These are phyloP conservation scores for Morbakka virulenta DNA, from an alignment of 30 jellyfish, hydroid and myxozoan genomes.

Conservation along the genomic window DNA sequence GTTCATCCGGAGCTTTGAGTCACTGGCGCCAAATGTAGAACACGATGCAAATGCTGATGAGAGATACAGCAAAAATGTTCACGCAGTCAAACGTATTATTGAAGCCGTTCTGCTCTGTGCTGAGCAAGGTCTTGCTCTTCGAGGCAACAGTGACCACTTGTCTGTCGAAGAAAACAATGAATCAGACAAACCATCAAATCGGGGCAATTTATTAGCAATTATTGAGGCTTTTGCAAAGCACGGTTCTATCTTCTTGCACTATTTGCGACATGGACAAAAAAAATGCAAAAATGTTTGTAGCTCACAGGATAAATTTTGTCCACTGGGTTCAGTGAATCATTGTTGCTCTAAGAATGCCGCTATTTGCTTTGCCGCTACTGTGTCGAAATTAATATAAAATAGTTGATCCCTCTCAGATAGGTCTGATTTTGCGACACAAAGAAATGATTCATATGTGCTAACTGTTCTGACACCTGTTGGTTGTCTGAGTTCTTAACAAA, in stretches of 20 bases:
- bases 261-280: conserved; percentile 44
- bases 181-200: conserved; percentile 27
- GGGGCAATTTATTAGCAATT: conserved; percentile 46
- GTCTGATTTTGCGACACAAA: too few relatives aligned
- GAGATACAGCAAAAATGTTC: conserved; percentile 28
- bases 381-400: too few relatives aligned
- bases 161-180: conserved; percentile 39
- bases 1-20: conserved; percentile 34
- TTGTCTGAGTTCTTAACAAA: too few relatives aligned
- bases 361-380: too few relatives aligned
- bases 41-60: conserved; percentile 36
- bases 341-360: too few relatives aligned
- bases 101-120: conserved; percentile 54
- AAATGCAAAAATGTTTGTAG: too few relatives aligned
- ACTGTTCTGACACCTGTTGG: too few relatives aligned
- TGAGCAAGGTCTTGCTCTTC: conserved; percentile 27
- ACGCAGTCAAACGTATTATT: conserved; percentile 32
- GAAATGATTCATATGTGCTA: too few relatives aligned
- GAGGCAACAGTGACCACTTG: conserved; percentile 21
- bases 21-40: conserved; percentile 25
- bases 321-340: too few relatives aligned
- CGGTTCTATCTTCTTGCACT: conserved; percentile 36
- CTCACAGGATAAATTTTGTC: too few relatives aligned
- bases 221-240: conserved; percentile 43
- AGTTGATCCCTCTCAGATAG: too few relatives aligned